phyloP scores from a whole-genome alignment of 2,888 invertebrate genomes.

The Drosophila paucipuncta region DNA sequence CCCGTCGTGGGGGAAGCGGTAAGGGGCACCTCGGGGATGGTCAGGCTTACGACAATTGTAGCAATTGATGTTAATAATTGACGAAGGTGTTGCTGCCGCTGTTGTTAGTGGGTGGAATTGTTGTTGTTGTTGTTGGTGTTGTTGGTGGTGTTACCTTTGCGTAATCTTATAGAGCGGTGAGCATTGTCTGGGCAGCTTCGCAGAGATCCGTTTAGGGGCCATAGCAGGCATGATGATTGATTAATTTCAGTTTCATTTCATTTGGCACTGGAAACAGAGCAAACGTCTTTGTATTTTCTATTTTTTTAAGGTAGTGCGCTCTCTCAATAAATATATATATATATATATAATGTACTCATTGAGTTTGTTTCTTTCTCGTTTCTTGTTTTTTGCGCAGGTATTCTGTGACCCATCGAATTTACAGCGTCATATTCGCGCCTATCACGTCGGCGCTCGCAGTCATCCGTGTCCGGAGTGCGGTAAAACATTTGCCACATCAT shows the following conservation, averaged over 20 bases:
- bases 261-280: slow-evolving; percentile 67
- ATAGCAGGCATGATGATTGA: slow-evolving; percentile 77
- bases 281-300: neutral
- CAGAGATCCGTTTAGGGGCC: slow-evolving; percentile 78
- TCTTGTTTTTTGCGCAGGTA: slow-evolving; percentile 88
- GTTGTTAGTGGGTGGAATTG: slow-evolving; percentile 63
- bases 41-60: slow-evolving; percentile 81
- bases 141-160: slow-evolving; percentile 67
- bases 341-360: slow-evolving; percentile 20
- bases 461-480: slow-evolving; percentile 99
- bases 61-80: slow-evolving; percentile 83
- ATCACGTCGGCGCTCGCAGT: slow-evolving; percentile 97
- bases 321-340: neutral
- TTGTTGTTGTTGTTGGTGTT: slow-evolving; percentile 39
- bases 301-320: neutral
- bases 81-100: slow-evolving; percentile 73
- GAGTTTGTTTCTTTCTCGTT: slow-evolving; percentile 45
- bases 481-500: slow-evolving; percentile 98
- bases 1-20: neutral
- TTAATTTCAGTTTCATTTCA: slow-evolving; percentile 83
- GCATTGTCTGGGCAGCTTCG: slow-evolving; percentile 63
- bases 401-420: slow-evolving; percentile 98
- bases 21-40: slow-evolving; percentile 47
- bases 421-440: slow-evolving; percentile 97
- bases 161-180: slow-evolving; percentile 68